Evolutionary conservation across 2,113 vertebrate genomes (phyloP).

Genomic region (Danio rerio): GRCz12tu NC_133200.1:22497001-22497500

Average conservation of each 20-base stretch:
- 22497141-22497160: slow-evolving; percentile 53
- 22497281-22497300: slow-evolving; percentile 35
- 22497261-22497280: slow-evolving; percentile 56
- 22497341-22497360: slow-evolving; percentile 44
- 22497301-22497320: slow-evolving; percentile 48
- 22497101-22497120: slow-evolving; percentile 30
- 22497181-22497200: slow-evolving; percentile 50
- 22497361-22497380: slow-evolving; percentile 50
- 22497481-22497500: slow-evolving; percentile 54
- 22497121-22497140: slow-evolving; percentile 48
- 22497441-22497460: slow-evolving; percentile 43
- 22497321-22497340: slow-evolving; percentile 47
- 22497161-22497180: slow-evolving; percentile 48
- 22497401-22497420: slow-evolving; percentile 45
- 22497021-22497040: slow-evolving; percentile 43
- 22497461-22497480: slow-evolving; percentile 12
- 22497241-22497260: slow-evolving; percentile 59
- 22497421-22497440: slow-evolving; percentile 38
- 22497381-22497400: slow-evolving; percentile 2
- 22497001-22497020: slow-evolving; percentile 45
- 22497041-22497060: slow-evolving; percentile 47
- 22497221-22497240: slow-evolving; percentile 52
- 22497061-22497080: slow-evolving; percentile 18
- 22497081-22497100: slow-evolving; percentile 42
- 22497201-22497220: slow-evolving; percentile 50